Conservation (phyloP, 64 coral and sea anemone genomes). For the Anthopleura sola region DNA sequence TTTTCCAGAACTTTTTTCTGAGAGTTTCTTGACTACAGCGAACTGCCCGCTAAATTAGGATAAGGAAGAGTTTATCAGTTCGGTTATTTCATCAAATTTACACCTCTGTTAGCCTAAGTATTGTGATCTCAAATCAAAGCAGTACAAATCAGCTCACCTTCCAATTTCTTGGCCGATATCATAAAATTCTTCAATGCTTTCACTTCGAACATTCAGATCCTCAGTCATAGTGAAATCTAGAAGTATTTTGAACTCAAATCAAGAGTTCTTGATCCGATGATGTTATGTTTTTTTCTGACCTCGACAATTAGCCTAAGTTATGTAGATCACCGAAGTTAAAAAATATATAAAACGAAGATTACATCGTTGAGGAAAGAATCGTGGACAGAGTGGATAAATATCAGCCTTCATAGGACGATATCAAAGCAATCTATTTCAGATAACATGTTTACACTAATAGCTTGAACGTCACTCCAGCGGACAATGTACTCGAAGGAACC, state of each 20-base stretch:
- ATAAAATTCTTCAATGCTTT: slow-evolving; percentile 63
- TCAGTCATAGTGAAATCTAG: slow-evolving; percentile 45
- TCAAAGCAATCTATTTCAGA: background rate
- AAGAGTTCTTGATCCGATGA: background rate
- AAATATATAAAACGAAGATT: background rate
- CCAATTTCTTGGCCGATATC: slow-evolving; percentile 69
- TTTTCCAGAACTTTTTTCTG: slow-evolving; percentile 58
- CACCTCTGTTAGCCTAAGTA: no score
- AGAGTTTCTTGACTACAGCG: slow-evolving; percentile 79
- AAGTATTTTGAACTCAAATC: background rate
- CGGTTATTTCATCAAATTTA: background rate
- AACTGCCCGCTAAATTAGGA: slow-evolving; percentile 83
- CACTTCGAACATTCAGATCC: slow-evolving; percentile 30
- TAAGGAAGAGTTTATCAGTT: background rate
- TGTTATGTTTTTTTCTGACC: background rate
- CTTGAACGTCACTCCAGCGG: background rate
- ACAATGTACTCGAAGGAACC: background rate
- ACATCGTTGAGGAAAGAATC: background rate
- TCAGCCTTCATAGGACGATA: background rate
- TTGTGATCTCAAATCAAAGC: background rate
- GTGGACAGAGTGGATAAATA: background rate
- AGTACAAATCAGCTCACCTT: slow-evolving; percentile 19
- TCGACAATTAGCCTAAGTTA: background rate
- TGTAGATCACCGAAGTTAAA: background rate
- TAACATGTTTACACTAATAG: background rate